Conservation (phyloP, 2,797 vertebrate species). For the Semotilus atromaculatus region DNA sequence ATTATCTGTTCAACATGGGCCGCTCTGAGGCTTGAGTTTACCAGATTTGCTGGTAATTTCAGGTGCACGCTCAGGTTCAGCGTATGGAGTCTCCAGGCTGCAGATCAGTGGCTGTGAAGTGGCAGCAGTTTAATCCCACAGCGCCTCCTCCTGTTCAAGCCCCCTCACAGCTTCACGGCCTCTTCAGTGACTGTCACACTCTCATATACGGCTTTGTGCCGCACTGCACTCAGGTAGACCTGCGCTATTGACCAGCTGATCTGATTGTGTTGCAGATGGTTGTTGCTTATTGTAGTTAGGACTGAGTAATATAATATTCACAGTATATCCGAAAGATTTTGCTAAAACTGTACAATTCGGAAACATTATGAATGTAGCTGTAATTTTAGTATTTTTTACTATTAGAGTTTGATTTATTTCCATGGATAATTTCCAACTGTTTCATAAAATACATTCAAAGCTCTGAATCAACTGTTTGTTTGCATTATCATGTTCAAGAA, state of each 20-base stretch:
- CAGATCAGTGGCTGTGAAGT: slow-evolving; percentile 85
- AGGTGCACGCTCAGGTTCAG: slow-evolving; percentile 79
- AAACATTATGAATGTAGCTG: fast-evolving
- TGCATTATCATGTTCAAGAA: too few relatives aligned
- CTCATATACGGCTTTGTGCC: slow-evolving; percentile 86
- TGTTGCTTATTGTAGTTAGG: background rate
- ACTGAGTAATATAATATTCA: background rate
- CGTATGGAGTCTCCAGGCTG: slow-evolving; percentile 80
- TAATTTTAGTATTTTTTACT: background rate
- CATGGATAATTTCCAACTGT: background rate
- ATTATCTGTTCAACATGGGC: background rate
- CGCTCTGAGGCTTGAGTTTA: background rate
- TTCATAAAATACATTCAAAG: background rate
- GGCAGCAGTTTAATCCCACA: slow-evolving; percentile 80
- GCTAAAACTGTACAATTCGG: background rate
- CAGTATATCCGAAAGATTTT: background rate
- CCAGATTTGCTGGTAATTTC: slow-evolving; percentile 26
- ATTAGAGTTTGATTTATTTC: background rate
- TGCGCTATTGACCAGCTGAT: background rate
- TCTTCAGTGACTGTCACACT: slow-evolving; percentile 82
- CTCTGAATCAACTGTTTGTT: background rate
- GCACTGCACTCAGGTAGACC: slow-evolving; percentile 84
- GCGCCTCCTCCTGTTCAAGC: slow-evolving; percentile 78
- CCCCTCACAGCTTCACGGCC: slow-evolving; percentile 79
- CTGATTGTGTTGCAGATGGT: background rate